Evolutionary conservation across 37 sponge, comb jelly and placozoan species (phyloP).

Genomic region (Dysidea cf. avara): DNA sequence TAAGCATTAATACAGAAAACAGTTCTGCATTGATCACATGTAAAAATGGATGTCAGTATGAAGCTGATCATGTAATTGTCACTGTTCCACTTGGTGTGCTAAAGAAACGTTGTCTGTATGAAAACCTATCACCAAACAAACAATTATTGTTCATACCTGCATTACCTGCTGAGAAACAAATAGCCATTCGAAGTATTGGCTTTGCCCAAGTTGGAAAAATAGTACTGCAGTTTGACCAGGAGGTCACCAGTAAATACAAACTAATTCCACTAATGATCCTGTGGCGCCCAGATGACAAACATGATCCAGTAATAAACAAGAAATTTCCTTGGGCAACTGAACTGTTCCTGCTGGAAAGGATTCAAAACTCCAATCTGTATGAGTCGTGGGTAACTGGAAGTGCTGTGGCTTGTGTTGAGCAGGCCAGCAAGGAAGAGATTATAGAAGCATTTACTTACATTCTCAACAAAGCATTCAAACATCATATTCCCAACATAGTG

Average conservation of each 20-base stretch:
- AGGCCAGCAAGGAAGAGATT: conserved; percentile 15
- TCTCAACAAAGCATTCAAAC: conserved; percentile 24
- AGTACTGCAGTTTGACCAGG: conserved; percentile 18
- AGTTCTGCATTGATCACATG: conserved; percentile 12
- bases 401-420: conserved; percentile 8
- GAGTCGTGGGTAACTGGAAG: conserved; percentile 34
- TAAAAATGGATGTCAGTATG: conserved; percentile 12
- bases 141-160: conserved; percentile 51
- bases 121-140: neutral
- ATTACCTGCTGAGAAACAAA: conserved; percentile 65
- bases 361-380: conserved; percentile 24
- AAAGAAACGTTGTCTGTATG: conserved; percentile 29
- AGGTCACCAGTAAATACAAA: no score
- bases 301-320: neutral
- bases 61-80: no score
- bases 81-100: conserved; percentile 79
- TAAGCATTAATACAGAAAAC: no score
- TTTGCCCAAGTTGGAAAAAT: conserved; percentile 73
- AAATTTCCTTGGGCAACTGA: conserved; percentile 29
- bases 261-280: conserved; percentile 28
- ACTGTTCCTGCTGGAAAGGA: neutral
- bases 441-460: conserved; percentile 1
- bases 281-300: conserved; percentile 26
- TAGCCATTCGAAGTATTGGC: conserved; percentile 58
- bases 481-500: conserved; percentile 2